Evolutionary conservation across 2,888 invertebrate genomes (phyloP), one percentile per base, ranked within the genome.

Genomic region (Rhaphigaster nebulosa): DNA sequence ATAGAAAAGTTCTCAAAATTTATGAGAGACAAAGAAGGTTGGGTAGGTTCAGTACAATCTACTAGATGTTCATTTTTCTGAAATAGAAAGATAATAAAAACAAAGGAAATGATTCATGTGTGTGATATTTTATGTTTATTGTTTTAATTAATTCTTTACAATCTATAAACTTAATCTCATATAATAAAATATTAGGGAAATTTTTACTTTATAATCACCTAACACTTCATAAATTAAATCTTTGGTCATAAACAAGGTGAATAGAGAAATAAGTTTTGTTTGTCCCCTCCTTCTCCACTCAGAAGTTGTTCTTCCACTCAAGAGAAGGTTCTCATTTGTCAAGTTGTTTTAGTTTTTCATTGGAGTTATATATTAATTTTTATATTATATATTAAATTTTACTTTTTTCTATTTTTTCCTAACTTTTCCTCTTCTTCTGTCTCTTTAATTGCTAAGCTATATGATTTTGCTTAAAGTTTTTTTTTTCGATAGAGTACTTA

Each of bases 1-100:
- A 84, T 84, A 84, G 45, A 50, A 41, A 15, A 26, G n/a, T 84
- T 45, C 41, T 84, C 23, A 50, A 50, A 84, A 84, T 84, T 84
- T 84, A 84, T 50, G 84, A 84, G 38, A 84, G 45, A 12, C 84
- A 45, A 84, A 84, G 84, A 50, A 45, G 26, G 6, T 26, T 26
- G 3, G 84, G 45, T 84, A 45, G 26, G 26, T 84, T 80, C 38
- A 34, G 38, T 76, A 15, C 70, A 76, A 38, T 29, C 70, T 76
- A 38, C 70, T 76, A 76, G 34, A 76, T 76, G 70, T 38, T 8
- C 20, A 20, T 34, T 76, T 76, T 34, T 76, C 34, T 76, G 70
- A 38, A 38, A 34, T 20, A 23, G 8, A 20, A 1, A 76, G 10
- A 18, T 70, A 38, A 76, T 38, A 38, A 76, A 38, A 76, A 70